These are phyloP conservation scores for Neoarius graeffei DNA, from an alignment of 2,113 vertebrate genomes.

Conservation along the genomic window DNA sequence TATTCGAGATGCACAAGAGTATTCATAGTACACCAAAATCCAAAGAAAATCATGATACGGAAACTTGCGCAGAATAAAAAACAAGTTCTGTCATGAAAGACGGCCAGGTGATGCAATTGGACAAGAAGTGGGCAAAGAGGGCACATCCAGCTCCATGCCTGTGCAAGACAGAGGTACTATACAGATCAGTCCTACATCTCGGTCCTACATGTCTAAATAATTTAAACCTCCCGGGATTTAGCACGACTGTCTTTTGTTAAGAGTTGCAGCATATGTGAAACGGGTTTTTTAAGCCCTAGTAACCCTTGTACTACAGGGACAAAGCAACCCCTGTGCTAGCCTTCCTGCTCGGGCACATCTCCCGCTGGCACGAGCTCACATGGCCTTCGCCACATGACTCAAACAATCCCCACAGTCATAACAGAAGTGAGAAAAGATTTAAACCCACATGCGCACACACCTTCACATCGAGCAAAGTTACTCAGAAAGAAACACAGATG, in stretches of 20 bases:
- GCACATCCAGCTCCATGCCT: background rate
- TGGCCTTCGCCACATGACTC: background rate
- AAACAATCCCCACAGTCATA: conserved; percentile 19
- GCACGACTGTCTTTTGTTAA: background rate
- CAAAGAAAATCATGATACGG: background rate
- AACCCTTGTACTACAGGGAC: background rate
- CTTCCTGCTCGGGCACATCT: background rate
- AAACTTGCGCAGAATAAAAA: background rate
- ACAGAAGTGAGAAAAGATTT: background rate
- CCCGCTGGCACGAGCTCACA: conserved; percentile 21
- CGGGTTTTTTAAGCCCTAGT: background rate
- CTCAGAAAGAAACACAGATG: background rate
- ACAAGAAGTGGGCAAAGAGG: background rate
- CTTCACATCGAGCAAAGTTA: background rate
- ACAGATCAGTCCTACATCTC: background rate
- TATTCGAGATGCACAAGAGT: background rate
- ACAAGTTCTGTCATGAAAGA: background rate
- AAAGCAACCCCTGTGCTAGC: conserved; percentile 19
- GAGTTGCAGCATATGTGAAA: background rate
- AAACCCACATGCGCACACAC: background rate
- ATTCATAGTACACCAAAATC: background rate
- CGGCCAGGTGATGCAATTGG: background rate
- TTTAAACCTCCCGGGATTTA: background rate
- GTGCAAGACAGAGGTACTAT: background rate
- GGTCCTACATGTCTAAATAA: background rate